A percentile compares a stretch with the other conserved stretches of the same genome.
Evolutionary conservation across 2,888 invertebrate genomes (phyloP).

Genomic region (Lymantria dispar): DNA sequence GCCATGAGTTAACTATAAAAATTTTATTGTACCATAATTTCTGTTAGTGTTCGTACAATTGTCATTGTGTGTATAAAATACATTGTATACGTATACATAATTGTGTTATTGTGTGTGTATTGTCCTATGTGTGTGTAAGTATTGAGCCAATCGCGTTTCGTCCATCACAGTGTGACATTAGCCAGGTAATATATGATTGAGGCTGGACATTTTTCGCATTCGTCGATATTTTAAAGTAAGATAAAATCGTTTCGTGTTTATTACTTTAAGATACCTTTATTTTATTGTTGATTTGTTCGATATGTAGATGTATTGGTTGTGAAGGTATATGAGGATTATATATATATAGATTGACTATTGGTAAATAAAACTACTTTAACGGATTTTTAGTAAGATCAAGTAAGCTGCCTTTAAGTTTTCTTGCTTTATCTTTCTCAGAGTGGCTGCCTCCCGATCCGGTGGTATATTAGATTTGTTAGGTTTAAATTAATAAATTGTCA

Average conservation of each 20-base stretch:
- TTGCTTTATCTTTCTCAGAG: no score
- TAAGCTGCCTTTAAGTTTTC: no score
- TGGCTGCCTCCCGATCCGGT: no score
- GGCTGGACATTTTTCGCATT: conserved; percentile 56
- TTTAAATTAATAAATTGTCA: no score
- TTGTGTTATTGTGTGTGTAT: not conserved
- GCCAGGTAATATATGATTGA: conserved; percentile 71
- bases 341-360: no score
- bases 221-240: conserved; percentile 60
- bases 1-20: conserved; percentile 49
- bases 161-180: conserved; percentile 58
- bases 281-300: conserved; percentile 35
- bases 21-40: conserved; percentile 63
- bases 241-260: conserved; percentile 65
- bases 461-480: no score
- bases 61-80: conserved; percentile 3
- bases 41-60: conserved; percentile 27
- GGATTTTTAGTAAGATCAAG: no score
- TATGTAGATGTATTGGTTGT: conserved; percentile 3
- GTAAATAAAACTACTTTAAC: no score
- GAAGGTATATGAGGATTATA: not conserved
- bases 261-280: conserved; percentile 49
- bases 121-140: conserved; percentile 26
- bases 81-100: not conserved
- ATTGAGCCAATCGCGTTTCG: conserved; percentile 54